A percentile compares a stretch with the other conserved stretches of the same genome.
Conservation (phyloP, 2,888 invertebrate species). For the Lepidocyrtinus sp. region DNA sequence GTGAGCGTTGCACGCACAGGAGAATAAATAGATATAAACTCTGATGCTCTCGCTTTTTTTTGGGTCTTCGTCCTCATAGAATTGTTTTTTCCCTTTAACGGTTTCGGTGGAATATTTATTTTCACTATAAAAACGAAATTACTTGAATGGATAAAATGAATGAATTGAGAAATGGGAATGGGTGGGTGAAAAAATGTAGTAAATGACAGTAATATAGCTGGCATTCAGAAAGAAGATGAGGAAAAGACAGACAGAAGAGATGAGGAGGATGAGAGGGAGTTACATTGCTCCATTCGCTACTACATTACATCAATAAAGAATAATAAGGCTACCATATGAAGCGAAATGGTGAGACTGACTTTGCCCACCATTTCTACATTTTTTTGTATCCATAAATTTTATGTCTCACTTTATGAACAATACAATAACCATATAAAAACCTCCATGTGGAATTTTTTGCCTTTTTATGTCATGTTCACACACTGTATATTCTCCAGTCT, state of each 20-base stretch:
- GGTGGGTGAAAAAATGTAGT: neutral
- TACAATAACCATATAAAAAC: slow-evolving; percentile 56
- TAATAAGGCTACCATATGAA: slow-evolving; percentile 13
- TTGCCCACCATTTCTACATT: slow-evolving; percentile 1
- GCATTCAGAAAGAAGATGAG: neutral
- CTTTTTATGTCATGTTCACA: slow-evolving; percentile 43
- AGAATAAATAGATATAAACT: neutral
- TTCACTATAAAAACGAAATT: neutral
- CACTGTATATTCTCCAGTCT: neutral
- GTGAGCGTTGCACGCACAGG: neutral
- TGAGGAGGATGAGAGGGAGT: slow-evolving; percentile 21
- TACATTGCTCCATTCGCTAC: neutral
- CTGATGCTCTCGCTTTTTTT: neutral
- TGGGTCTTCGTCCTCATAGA: neutral
- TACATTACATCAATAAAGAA: slow-evolving; percentile 29
- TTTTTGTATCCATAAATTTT: slow-evolving; percentile 58
- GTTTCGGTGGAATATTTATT: neutral
- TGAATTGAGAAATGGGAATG: slow-evolving; percentile 15
- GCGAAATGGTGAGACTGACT: slow-evolving; percentile 13
- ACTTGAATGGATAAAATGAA: neutral
- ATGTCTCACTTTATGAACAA: slow-evolving; percentile 60
- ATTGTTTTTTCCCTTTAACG: neutral
- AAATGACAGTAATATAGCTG: neutral
- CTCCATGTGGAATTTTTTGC: slow-evolving; percentile 40
- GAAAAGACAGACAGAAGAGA: neutral